phyloP scores from a whole-genome alignment of 30 jellyfish, hydroid and myxozoan species.

The Rhopilema esculentum region DNA sequence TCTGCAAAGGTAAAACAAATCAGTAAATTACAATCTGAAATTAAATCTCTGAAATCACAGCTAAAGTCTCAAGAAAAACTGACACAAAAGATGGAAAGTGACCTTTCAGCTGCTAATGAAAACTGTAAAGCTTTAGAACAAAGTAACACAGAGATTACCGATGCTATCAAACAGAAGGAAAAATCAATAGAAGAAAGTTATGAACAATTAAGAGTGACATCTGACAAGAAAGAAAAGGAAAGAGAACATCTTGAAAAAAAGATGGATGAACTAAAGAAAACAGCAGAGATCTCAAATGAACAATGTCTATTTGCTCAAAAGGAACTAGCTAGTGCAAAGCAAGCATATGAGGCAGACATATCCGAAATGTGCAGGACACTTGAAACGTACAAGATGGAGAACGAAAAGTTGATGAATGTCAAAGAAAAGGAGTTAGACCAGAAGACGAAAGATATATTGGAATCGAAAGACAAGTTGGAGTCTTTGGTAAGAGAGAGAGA shows the following conservation, averaged over 20 bases:
- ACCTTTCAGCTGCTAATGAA: slow-evolving; percentile 14
- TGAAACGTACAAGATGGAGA: slow-evolving; percentile 89
- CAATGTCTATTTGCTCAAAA: slow-evolving; percentile 31
- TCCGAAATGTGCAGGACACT: slow-evolving; percentile 88
- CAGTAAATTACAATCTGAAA: slow-evolving; percentile 72
- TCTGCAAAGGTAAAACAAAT: slow-evolving; percentile 67
- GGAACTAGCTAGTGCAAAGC: slow-evolving; percentile 54
- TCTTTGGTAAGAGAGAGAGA: slow-evolving; percentile 18
- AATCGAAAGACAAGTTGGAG: slow-evolving; percentile 24
- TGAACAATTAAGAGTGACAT: not conserved
- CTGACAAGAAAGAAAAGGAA: slow-evolving; percentile 27
- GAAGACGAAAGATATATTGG: slow-evolving; percentile 45
- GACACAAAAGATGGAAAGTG: slow-evolving; percentile 54
- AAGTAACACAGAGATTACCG: not conserved
- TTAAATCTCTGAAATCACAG: slow-evolving; percentile 65
- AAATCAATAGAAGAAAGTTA: slow-evolving; percentile 6
- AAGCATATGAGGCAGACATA: slow-evolving; percentile 53
- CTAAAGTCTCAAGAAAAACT: slow-evolving; percentile 55
- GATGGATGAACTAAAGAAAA: slow-evolving; percentile 44
- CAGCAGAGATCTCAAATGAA: slow-evolving; percentile 32
- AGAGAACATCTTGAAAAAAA: slow-evolving; percentile 7
- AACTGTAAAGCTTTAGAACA: not conserved
- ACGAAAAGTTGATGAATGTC: slow-evolving; percentile 81
- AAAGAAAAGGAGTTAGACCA: slow-evolving; percentile 81
- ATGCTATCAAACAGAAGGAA: slow-evolving; percentile 5